Evolutionary conservation across 2,888 invertebrate genomes (phyloP).

Genomic region (Serripes groenlandicus): DNA sequence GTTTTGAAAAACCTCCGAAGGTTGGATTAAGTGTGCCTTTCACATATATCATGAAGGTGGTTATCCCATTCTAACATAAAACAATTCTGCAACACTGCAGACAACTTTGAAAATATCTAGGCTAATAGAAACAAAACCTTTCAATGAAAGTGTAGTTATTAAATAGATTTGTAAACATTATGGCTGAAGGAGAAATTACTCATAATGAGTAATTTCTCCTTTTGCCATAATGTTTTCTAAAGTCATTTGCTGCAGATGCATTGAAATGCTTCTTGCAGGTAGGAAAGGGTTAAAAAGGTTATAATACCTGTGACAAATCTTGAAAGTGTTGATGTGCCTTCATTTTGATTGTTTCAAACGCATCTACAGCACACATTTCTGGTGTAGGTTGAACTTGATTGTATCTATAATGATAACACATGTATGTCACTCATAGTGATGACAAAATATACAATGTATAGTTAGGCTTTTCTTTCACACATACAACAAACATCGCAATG

Average conservation of each 20-base stretch:
- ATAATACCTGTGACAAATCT: constrained; percentile 81
- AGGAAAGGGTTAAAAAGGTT: not conserved
- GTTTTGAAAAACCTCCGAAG: no score
- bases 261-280: not conserved
- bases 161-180: not conserved
- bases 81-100: no score
- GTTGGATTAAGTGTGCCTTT: not conserved
- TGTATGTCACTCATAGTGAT: no score
- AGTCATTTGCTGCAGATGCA: not conserved
- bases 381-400: constrained; percentile 78
- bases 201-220: not conserved
- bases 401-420: constrained; percentile 72
- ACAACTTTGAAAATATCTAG: no score
- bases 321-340: constrained; percentile 83
- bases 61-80: no score
- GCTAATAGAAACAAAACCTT: no score
- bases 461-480: no score
- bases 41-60: no score
- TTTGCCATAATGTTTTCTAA: not conserved
- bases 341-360: constrained; percentile 76
- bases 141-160: not conserved
- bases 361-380: constrained; percentile 80
- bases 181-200: not conserved
- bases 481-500: no score
- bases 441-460: no score